Percentiles rank a stretch among this genome's conserved stretches.
Evolutionary conservation across 2,113 vertebrate species (phyloP).

Genomic region (Mus pahari): DNA sequence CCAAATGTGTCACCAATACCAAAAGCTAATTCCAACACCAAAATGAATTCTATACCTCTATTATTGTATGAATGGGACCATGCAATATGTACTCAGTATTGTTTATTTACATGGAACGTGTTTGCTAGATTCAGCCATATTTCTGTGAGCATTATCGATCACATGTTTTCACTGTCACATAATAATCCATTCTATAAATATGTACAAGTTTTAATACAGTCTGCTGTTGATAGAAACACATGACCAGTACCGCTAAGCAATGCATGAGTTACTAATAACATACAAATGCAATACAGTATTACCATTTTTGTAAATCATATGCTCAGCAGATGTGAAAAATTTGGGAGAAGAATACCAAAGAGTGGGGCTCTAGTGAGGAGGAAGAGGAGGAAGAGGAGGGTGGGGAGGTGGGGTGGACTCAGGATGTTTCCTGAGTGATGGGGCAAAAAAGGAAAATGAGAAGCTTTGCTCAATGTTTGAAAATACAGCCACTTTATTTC

Average conservation of each 20-base stretch:
- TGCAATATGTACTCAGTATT: neutral
- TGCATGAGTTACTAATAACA: neutral
- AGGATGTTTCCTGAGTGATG: no score
- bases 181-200: neutral
- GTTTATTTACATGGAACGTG: neutral
- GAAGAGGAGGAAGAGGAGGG: neutral
- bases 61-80: neutral
- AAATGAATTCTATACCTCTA: neutral
- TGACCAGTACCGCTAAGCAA: neutral
- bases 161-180: neutral
- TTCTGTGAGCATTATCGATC: neutral
- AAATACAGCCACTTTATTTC: slow-evolving; percentile 17
- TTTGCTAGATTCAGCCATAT: neutral
- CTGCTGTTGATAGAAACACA: neutral
- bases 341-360: neutral
- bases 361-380: neutral
- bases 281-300: neutral
- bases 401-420: no score
- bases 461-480: neutral
- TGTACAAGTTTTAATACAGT: neutral
- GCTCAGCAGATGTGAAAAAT: neutral
- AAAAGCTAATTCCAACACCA: neutral
- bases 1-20: neutral
- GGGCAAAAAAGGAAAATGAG: neutral
- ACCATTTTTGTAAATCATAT: neutral